These are phyloP conservation scores for Conops quadrifasciatus DNA, from an alignment of 2,888 invertebrate species.

Conservation along the genomic window DNA sequence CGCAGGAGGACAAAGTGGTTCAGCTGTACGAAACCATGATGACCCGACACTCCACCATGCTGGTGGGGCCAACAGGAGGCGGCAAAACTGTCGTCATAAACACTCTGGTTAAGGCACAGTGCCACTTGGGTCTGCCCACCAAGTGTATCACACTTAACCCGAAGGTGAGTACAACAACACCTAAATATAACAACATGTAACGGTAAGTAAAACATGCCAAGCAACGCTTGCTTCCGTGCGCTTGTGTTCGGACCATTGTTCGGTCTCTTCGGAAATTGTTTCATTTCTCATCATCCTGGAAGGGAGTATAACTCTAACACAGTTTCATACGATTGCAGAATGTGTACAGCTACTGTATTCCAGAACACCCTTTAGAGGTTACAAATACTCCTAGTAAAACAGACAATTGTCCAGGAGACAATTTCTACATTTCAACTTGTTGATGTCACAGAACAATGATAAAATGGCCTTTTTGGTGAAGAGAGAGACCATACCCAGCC, in stretches of 20 bases:
- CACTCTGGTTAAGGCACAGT: conserved; percentile 81
- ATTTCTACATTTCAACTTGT: no score
- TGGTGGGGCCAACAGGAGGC: conserved; percentile 92
- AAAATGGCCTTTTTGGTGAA: conserved; percentile 22
- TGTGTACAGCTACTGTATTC: no score
- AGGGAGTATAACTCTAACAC: no score
- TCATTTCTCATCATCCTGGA: conserved; percentile 6
- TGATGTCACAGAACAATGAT: no score
- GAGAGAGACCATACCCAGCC: no score
- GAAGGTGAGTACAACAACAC: conserved; percentile 67
- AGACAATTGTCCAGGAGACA: no score
- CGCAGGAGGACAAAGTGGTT: conserved; percentile 84
- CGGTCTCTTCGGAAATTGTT: not conserved
- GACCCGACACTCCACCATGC: conserved; percentile 91
- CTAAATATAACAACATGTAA: no score
- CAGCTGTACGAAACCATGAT: conserved; percentile 95
- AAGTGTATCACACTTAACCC: conserved; percentile 85
- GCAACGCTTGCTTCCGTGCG: conserved; percentile 32
- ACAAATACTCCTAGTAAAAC: no score
- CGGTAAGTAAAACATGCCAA: no score
- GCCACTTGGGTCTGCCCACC: conserved; percentile 77
- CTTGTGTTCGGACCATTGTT: no score
- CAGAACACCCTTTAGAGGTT: no score
- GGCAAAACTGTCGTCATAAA: conserved; percentile 89
- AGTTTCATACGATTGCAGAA: no score